Conservation (phyloP, 2,113 vertebrate genomes). For the Acanthochromis polyacanthus region DNA sequence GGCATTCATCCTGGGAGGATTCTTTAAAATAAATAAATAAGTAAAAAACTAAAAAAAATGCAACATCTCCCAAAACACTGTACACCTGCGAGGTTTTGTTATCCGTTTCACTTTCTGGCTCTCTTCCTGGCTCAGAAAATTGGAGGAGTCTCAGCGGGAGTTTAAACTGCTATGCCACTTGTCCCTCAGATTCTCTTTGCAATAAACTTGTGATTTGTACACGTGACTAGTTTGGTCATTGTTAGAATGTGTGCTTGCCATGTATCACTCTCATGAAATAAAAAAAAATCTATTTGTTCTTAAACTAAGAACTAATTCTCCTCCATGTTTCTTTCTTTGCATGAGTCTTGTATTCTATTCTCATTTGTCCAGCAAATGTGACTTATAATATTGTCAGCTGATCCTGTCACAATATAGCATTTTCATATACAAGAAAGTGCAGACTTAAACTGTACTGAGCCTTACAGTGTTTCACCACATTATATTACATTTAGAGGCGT, state of each 20-base stretch:
- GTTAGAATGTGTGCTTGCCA: conserved; percentile 12
- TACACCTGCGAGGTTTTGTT: conserved; percentile 9
- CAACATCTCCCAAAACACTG: neutral
- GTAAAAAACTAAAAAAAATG: conserved; percentile 24
- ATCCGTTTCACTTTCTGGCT: neutral
- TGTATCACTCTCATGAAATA: conserved; percentile 38
- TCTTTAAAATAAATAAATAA: neutral
- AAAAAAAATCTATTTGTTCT: neutral
- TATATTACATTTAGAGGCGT: conserved; percentile 10
- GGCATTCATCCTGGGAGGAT: conserved; percentile 30
- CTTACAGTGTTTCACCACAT: conserved; percentile 1
- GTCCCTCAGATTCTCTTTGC: conserved; percentile 4
- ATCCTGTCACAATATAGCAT: neutral
- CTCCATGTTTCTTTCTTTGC: neutral
- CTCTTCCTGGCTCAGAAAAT: conserved; percentile 16
- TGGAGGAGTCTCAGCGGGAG: no score
- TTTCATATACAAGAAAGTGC: no score
- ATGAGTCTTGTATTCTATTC: neutral
- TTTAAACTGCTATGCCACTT: neutral
- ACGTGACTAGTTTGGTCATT: conserved; percentile 22
- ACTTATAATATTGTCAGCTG: conserved; percentile 12
- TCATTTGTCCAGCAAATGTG: conserved; percentile 22
- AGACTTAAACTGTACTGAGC: no score
- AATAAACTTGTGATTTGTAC: conserved; percentile 6
- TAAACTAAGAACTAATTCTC: conserved; percentile 20